phyloP scores from a whole-genome alignment of 2,113 vertebrate species.

The Brachionichthys hirsutus region DNA sequence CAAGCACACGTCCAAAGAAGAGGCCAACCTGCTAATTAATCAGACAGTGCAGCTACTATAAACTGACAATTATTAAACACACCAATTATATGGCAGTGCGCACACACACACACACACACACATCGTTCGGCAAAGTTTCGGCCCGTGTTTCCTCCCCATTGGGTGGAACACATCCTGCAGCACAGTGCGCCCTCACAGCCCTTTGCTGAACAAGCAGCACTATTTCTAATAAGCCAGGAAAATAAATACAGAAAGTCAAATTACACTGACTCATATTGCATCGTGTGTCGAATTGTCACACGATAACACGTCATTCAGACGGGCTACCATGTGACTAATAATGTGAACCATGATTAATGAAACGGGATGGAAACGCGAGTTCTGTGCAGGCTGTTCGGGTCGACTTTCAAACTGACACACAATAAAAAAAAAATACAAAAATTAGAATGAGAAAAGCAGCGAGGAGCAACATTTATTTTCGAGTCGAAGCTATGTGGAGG shows the following conservation, averaged over 20 bases:
- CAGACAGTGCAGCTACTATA: constrained; percentile 58
- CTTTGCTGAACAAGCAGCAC: constrained; percentile 50
- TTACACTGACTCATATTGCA: constrained; percentile 55
- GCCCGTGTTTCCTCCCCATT: constrained; percentile 37
- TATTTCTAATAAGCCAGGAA: constrained; percentile 66
- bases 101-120: constrained; percentile 7
- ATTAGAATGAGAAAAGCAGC: constrained; percentile 19
- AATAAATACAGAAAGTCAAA: constrained; percentile 67
- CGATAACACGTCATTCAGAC: constrained; percentile 42
- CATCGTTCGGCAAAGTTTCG: neutral
- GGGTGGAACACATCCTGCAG: constrained; percentile 43
- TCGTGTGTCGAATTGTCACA: constrained; percentile 44
- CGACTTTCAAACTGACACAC: constrained; percentile 23
- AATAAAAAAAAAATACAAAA: too few relatives aligned
- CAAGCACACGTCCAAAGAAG: constrained; percentile 58
- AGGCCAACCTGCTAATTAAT: constrained; percentile 62
- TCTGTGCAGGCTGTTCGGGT: constrained; percentile 4
- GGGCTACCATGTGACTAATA: neutral
- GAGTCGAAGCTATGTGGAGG: constrained; percentile 9
- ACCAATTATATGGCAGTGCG: too few relatives aligned
- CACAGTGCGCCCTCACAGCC: constrained; percentile 57
- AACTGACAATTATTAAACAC: neutral
- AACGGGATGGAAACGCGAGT: constrained; percentile 21
- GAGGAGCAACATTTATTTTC: constrained; percentile 32
- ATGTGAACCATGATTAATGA: constrained; percentile 30